Evolutionary conservation across 1,140 invertebrate species (phyloP), one percentile per base, ranked within the genome.

Genomic region (Diachasma alloeum): DNA sequence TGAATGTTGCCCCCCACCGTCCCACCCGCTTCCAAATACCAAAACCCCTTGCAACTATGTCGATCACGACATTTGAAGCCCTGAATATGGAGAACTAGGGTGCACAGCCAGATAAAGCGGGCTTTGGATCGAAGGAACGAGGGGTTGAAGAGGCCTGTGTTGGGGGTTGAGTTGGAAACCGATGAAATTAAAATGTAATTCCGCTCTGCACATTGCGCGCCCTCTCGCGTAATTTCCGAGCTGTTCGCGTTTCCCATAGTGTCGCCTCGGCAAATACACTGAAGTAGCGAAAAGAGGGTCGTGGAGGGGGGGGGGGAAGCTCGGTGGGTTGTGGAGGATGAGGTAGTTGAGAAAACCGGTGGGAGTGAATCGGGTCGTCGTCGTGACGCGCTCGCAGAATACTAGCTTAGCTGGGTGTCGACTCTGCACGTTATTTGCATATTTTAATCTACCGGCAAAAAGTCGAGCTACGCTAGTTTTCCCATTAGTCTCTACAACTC

Each of bases 401-500:
- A 76, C 78, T 68, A 73, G 74, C 78, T 76, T 78, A 75, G 69
- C 66, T 75, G 69, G 71, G 78, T 74, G 80, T 81, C 71, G 74
- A 56, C 74, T 79, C 68, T 68, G 26, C 67, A 79, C 66, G 79
- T 80, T 81, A 84, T 85, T 84, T 83, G 82, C 82, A 84, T 85
- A 85, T 85, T 84, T 83, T 83, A 84, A 85, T 83, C 83, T 82
- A 79, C 77, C 72, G 63, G 63, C 68, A 82, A 85, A 85, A 84
- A 85, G 80, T 80, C 78, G 56, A 66, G 44, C 72, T 66, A 79
- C 76, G 67, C 78, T 77, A 80, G 79, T 81, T 81, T 81, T 80
- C 78, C 81, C 80, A 82, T 82, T 82, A 81, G 79, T 80, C 77
- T 80, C 75, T 46, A 69, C 22, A 69, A 53, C 31, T 44, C 31